Evolutionary conservation across 2,797 vertebrate genomes (phyloP).

Genomic region (Luscinia luscinia): DNA sequence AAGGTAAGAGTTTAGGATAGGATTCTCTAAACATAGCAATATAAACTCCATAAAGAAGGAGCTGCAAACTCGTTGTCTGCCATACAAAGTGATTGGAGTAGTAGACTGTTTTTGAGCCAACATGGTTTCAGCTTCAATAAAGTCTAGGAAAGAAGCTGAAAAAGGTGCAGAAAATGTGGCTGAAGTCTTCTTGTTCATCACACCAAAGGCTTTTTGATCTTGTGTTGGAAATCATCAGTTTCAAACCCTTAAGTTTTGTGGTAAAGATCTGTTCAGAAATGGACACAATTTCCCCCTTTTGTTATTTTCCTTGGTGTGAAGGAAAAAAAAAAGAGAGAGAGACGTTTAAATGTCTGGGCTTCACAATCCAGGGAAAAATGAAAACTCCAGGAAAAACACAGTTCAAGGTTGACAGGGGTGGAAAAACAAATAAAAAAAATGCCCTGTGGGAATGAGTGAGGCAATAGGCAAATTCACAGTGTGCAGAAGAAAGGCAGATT

Average conservation of each 20-base stretch:
- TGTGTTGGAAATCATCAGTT: neutral
- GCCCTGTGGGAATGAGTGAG: neutral
- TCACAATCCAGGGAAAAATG: neutral
- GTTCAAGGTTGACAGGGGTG: neutral
- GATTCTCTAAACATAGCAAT: neutral
- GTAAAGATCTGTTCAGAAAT: neutral
- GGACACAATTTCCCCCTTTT: accelerated
- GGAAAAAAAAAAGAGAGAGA: too few species aligned
- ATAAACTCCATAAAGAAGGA: neutral
- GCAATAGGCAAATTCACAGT: neutral
- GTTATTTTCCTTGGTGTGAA: neutral
- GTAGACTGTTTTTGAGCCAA: neutral
- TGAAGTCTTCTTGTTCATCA: neutral
- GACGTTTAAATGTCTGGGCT: neutral
- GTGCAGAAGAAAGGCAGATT: neutral
- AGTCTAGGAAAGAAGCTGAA: neutral
- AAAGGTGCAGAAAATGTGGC: neutral
- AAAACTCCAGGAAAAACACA: neutral
- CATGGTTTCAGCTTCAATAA: neutral
- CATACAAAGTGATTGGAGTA: neutral
- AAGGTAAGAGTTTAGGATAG: neutral
- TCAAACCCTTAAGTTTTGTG: neutral
- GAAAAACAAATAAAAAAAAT: neutral
- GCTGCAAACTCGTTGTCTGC: neutral
- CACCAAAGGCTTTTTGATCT: neutral